Conservation (phyloP, 2,888 invertebrate species). For the Conomelus anceps region DNA sequence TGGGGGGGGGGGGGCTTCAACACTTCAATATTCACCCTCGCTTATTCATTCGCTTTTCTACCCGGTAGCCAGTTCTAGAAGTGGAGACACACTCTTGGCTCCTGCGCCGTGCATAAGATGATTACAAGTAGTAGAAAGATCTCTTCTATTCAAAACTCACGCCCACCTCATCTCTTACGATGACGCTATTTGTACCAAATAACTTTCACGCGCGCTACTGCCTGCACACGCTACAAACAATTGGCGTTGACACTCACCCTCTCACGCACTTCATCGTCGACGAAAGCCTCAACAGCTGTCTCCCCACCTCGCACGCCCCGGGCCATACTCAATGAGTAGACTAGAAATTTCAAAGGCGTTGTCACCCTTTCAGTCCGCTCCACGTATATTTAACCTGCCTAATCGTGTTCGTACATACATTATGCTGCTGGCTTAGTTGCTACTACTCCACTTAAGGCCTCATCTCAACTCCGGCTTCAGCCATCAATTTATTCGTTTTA, state of each 20-base stretch:
- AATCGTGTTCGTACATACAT: background rate
- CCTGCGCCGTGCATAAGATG: background rate
- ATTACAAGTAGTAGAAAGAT: background rate
- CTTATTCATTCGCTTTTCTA: background rate
- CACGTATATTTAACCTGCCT: background rate
- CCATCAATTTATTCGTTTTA: background rate
- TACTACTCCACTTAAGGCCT: background rate
- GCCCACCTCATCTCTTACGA: background rate
- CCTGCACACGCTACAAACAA: background rate
- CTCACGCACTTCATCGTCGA: no score
- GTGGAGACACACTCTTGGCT: no score
- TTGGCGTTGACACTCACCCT: background rate
- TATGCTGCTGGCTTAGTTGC: background rate
- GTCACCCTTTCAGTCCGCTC: background rate
- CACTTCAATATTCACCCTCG: background rate
- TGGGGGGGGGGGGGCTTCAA: background rate
- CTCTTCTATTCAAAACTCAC: background rate
- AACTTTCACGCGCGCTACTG: background rate
- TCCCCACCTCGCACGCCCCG: background rate
- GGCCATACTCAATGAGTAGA: background rate
- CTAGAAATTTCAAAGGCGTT: background rate
- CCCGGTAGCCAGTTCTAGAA: no score
- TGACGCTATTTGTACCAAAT: background rate
- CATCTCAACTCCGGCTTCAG: background rate
- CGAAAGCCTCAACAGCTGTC: background rate